Conservation (phyloP, 2,113 vertebrate genomes). For the Etheostoma spectabile region DNA sequence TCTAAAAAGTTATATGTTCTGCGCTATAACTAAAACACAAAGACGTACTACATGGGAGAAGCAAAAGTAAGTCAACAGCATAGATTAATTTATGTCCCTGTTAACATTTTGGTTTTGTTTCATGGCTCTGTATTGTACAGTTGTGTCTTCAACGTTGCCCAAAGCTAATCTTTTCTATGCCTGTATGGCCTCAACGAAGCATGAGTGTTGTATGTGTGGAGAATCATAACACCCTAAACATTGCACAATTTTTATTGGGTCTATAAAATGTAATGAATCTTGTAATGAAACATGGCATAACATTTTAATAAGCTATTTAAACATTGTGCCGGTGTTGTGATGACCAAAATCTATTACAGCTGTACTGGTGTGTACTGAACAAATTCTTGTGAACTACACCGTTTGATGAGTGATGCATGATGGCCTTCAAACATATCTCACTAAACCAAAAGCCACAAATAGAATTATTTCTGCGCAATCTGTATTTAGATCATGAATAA, state of each 20-base stretch:
- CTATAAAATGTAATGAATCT: conserved; percentile 76
- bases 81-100: conserved; percentile 42
- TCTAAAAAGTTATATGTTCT: too few species aligned
- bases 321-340: conserved; percentile 31
- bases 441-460: conserved; percentile 63
- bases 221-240: conserved; percentile 48
- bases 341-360: conserved; percentile 56
- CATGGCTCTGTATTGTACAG: conserved; percentile 23
- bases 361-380: conserved; percentile 18
- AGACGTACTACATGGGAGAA: not conserved
- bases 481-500: conserved; percentile 52
- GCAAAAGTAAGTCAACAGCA: too few species aligned
- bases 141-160: conserved; percentile 28
- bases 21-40: not conserved
- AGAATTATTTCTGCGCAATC: conserved; percentile 60
- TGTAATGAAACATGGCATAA: too few species aligned
- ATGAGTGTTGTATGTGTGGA: conserved; percentile 20
- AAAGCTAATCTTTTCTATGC: conserved; percentile 54
- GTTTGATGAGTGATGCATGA: conserved; percentile 21
- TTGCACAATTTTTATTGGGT: conserved; percentile 46
- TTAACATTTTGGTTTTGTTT: conserved; percentile 34
- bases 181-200: conserved; percentile 35
- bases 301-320: too few species aligned
- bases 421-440: conserved; percentile 46
- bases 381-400: conserved; percentile 11